phyloP scores from a whole-genome alignment of 1,140 invertebrate species.

The Goniozus legneri region DNA sequence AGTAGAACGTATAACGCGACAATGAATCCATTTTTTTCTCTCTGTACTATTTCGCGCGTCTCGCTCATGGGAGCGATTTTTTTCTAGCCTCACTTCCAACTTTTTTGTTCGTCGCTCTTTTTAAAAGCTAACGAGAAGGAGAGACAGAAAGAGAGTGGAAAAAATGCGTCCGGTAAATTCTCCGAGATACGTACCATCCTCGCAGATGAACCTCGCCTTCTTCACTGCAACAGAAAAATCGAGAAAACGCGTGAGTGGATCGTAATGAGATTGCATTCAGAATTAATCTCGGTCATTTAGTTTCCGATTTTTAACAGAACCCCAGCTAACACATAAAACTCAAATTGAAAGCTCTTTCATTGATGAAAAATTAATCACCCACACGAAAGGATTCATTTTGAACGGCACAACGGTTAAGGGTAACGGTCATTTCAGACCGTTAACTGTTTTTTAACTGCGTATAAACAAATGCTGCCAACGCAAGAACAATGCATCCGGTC shows the following conservation, averaged over 20 bases:
- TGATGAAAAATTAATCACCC: neutral
- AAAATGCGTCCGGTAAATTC: no score
- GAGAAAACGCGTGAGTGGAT: neutral
- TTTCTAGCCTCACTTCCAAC: neutral
- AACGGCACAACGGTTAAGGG: neutral
- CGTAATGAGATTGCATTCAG: neutral
- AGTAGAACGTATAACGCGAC: no score
- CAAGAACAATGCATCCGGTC: no score
- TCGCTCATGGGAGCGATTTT: neutral
- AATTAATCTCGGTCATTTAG: no score
- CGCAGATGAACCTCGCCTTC: constrained; percentile 45
- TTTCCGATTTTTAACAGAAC: neutral
- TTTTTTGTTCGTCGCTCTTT: neutral
- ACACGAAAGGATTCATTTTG: neutral
- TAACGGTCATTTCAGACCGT: no score
- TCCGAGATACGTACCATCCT: constrained; percentile 36
- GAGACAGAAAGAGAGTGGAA: no score
- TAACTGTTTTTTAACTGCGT: no score
- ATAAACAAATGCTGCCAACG: no score
- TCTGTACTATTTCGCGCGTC: neutral
- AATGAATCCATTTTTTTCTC: neutral
- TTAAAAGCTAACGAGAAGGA: neutral
- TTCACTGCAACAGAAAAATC: constrained; percentile 48
- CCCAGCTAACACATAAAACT: neutral
- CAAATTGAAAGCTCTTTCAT: neutral